These are phyloP conservation scores for Lipotes vexillifer DNA, from an alignment of 2,113 vertebrate genomes.

Conservation along the genomic window DNA sequence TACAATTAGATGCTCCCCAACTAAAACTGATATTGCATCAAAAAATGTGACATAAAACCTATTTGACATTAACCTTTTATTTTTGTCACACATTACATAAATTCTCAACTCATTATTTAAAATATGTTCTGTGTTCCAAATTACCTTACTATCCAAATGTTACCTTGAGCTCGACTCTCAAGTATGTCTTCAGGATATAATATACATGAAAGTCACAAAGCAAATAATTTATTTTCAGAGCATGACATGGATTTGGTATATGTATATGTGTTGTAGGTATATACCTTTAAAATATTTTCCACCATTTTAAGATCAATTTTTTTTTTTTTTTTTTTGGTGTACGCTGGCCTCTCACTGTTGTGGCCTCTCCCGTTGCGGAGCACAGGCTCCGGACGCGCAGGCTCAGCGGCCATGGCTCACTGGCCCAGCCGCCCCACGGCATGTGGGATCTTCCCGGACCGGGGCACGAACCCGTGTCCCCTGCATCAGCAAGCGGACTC, in stretches of 20 bases:
- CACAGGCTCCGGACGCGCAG: too few relatives aligned
- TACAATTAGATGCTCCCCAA: background rate
- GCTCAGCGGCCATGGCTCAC: too few relatives aligned
- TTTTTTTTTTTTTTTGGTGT: too few relatives aligned
- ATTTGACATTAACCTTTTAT: background rate
- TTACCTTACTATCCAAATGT: background rate
- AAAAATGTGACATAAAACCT: background rate
- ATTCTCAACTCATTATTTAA: background rate
- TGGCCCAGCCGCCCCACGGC: too few relatives aligned
- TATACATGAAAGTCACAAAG: background rate
- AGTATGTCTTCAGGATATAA: background rate
- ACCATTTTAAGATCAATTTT: background rate
- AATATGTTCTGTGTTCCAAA: background rate
- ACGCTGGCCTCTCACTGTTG: too few relatives aligned
- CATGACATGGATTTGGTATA: background rate
- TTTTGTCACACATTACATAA: background rate
- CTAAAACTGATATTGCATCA: background rate
- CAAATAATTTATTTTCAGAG: background rate
- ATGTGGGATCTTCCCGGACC: too few relatives aligned
- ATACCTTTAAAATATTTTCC: background rate
- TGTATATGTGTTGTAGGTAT: background rate
- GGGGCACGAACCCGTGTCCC: too few relatives aligned
- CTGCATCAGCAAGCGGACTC: too few relatives aligned
- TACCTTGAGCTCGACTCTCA: background rate
- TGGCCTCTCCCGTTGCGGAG: too few relatives aligned